Evolutionary conservation across 2,888 invertebrate genomes (phyloP), one percentile per base, ranked within the genome.

Genomic region (Julus scandinavius): DNA sequence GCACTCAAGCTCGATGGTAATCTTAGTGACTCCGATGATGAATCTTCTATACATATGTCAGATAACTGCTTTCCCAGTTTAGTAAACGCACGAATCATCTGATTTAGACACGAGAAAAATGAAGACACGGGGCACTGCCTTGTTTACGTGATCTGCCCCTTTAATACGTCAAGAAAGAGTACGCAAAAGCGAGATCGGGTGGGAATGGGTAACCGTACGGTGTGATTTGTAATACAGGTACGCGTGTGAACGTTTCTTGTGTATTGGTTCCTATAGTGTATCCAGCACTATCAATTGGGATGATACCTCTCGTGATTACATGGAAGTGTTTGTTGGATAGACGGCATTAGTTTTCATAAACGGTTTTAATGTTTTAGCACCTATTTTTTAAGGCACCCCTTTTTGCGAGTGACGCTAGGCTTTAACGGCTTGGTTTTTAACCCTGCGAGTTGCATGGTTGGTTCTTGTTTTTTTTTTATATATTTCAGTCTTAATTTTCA

Each of bases 181-280:
- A 63, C 9, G 20, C 58, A 6, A 29, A 29, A 72, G 72, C 29
- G 29, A 29, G 29, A 72, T 72, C 72, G 20, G 72, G 72, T 29
- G 72, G 72, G 72, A 72, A 13, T 20, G n/a, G 72, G 72, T 29
- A 72, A 29, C 72, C 72, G 11, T 29, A 29, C 29, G 72, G 29
- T 72, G 29, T 72, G 72, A 72, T 29, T 72, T n/a, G 29, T 29
- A 72, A 29, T 72, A 29, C 72, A 72, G 29, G 29, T 29, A 29
- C 29, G 29, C 29, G 72, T 72, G 29, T 72, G 72, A 72, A 72
- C 20, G 72, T 72, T 72, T 29, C 29, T 72, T 72, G 29, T 72
- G 72, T 72, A 72, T 72, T 72, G 20, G 72, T 72, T 72, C 72
- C 72, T 72, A 72, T 72, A 72, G 72, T 72, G 72, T 72, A 72